phyloP scores from a whole-genome alignment of 2,113 vertebrate species.

The Bos javanicus region DNA sequence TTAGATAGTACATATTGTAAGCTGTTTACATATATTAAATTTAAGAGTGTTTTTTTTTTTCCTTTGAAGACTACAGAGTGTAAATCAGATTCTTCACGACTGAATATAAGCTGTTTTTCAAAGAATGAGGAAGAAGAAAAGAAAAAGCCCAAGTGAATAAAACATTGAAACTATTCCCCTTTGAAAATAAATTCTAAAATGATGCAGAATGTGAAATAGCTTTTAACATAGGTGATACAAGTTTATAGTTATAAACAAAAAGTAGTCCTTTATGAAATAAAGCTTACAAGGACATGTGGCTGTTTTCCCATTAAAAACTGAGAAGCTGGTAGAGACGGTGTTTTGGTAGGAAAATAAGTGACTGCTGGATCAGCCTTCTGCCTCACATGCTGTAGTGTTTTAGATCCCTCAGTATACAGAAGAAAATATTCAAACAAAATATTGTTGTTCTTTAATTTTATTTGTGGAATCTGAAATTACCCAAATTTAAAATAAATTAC shows the following conservation, averaged over 20 bases:
- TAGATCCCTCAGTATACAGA: neutral
- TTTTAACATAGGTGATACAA: slow-evolving; percentile 87
- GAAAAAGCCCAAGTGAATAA: slow-evolving; percentile 76
- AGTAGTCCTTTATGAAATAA: slow-evolving; percentile 96
- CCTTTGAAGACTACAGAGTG: slow-evolving; percentile 93
- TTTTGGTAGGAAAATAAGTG: slow-evolving; percentile 86
- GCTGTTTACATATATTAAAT: slow-evolving; percentile 94
- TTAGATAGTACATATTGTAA: slow-evolving; percentile 92
- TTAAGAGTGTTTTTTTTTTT: slow-evolving; percentile 83
- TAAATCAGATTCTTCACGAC: slow-evolving; percentile 97
- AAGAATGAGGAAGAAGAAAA: slow-evolving; percentile 63
- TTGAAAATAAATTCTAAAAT: slow-evolving; percentile 87
- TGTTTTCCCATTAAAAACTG: slow-evolving; percentile 81
- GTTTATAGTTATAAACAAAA: slow-evolving; percentile 89
- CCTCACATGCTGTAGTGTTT: slow-evolving; percentile 91
- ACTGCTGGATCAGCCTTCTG: slow-evolving; percentile 81
- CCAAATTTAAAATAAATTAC: neutral
- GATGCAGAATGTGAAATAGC: slow-evolving; percentile 96
- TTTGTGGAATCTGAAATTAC: neutral
- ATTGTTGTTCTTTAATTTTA: neutral
- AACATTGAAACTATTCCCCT: slow-evolving; percentile 84
- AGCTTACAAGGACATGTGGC: slow-evolving; percentile 86
- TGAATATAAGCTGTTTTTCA: slow-evolving; percentile 86
- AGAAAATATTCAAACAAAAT: neutral
- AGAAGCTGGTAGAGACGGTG: slow-evolving; percentile 87